These are phyloP conservation scores for Sinohyriopsis cumingii DNA, from an alignment of 2,888 invertebrate genomes.

Conservation along the genomic window DNA sequence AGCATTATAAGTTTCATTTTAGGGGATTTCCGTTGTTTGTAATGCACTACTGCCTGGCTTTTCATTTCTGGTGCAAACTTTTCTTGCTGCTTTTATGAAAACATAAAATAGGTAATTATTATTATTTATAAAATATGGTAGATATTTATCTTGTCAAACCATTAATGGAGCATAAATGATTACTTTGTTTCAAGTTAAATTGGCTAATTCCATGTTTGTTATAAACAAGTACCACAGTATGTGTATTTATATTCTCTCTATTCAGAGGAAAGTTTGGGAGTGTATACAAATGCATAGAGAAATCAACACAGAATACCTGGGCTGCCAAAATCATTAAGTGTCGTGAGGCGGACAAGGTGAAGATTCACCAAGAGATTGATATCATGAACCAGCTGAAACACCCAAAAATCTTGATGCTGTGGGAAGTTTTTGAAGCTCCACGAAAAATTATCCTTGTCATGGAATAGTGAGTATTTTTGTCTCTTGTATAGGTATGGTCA, in stretches of 20 bases:
- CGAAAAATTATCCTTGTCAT: conserved; percentile 96
- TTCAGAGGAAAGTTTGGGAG: conserved; percentile 75
- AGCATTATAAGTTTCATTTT: too few relatives aligned
- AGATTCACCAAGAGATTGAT: conserved; percentile 94
- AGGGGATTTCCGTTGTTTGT: too few relatives aligned
- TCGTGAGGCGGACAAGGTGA: conserved; percentile 88
- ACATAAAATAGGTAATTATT: too few relatives aligned
- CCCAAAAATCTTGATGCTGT: conserved; percentile 95
- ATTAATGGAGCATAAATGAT: too few relatives aligned
- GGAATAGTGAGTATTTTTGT: conserved; percentile 89
- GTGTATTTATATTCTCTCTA: neutral
- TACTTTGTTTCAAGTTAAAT: too few relatives aligned
- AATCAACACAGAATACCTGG: conserved; percentile 77
- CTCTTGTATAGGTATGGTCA: neutral
- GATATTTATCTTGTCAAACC: too few relatives aligned
- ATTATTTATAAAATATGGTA: too few relatives aligned
- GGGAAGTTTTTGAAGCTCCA: conserved; percentile 83
- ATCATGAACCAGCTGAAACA: conserved; percentile 96
- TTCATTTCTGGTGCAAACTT: too few relatives aligned
- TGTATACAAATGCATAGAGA: conserved; percentile 77
- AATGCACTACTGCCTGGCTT: too few relatives aligned
- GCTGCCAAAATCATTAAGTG: conserved; percentile 92
- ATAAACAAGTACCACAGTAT: neutral
- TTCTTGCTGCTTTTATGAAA: too few relatives aligned
- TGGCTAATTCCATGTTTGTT: neutral